Evolutionary conservation across 1,140 invertebrate genomes (phyloP), one percentile per base, ranked within the genome.

Genomic region (Drosophila virilis): DNA sequence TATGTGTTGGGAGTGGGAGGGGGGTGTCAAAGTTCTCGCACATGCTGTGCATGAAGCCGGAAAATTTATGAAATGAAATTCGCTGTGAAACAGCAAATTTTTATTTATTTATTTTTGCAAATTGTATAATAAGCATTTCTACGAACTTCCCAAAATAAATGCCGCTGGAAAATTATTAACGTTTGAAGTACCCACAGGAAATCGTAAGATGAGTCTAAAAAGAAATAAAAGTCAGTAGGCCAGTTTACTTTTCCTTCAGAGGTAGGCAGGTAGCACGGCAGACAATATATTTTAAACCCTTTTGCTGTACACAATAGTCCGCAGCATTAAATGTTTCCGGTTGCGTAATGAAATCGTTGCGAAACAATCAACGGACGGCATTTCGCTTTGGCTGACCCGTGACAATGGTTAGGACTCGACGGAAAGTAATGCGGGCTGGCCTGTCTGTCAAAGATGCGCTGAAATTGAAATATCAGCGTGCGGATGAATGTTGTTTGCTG

Each of bases 391-490:
- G 46, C 60, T 13, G 54, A 52, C 28, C 64, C 32, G 12, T 40
- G 48, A 17, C 62, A 54, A 32, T 61, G 67, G 32, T 59, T 35
- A 22, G 52, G 37, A 6, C 22, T 35, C 22, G 12, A 32, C 33
- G n/a, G 37, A 66, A 59, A 46, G 70, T 57, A 59, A 73, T 67
- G 62, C 45, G 62, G 45, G 13, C 22, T 8, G 9, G 51, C 8
- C 57, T 61, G 71, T 69, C 71, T 60, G 68, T 71, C 68, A 75
- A 64, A 38, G 58, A 64, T 71, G 48, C 42, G 50, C 37, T 62
- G 65, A 74, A 82, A 82, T 79, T 74, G 74, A 85, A 80, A 74
- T 74, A 82, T 86, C 71, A 77, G 54, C 64, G 58, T 43, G n/a
- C 45, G 22, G 22, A 28, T 62, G 60, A 67, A 43, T 58, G 64